A percentile compares a stretch with the other conserved stretches of the same genome.
These are phyloP conservation scores for Epinephelus coioides DNA, from an alignment of 2,797 vertebrate genomes.

Conservation along the genomic window DNA sequence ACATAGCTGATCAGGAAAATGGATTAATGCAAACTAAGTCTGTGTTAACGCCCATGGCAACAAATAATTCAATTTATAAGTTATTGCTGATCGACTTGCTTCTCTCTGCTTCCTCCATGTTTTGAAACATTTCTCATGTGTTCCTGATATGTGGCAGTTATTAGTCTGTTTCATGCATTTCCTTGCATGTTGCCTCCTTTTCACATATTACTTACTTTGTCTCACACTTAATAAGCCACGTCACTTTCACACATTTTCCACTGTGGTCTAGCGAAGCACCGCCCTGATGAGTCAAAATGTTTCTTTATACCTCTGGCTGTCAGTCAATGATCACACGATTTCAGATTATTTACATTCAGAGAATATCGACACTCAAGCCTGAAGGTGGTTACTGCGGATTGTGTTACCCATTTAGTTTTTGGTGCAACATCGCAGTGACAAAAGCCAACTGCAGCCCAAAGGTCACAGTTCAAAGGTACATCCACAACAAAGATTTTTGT, in stretches of 20 bases:
- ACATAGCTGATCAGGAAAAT: neutral
- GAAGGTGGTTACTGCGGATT: neutral
- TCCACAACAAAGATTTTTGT: too few relatives aligned
- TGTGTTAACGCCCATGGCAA: neutral
- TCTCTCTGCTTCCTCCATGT: neutral
- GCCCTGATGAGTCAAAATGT: neutral
- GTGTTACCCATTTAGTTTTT: neutral
- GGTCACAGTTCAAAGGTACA: neutral
- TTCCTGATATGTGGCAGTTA: neutral
- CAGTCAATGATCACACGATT: neutral
- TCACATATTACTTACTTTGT: neutral
- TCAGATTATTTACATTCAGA: neutral
- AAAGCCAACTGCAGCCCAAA: neutral
- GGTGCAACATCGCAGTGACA: neutral
- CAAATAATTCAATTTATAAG: neutral
- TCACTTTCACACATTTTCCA: neutral
- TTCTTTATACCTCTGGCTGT: neutral
- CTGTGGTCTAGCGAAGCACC: neutral
- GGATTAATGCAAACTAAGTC: neutral
- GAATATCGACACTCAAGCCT: neutral
- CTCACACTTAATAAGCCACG: neutral
- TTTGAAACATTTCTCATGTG: neutral
- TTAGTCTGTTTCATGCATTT: neutral
- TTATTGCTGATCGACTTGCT: neutral
- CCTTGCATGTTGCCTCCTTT: neutral